A percentile compares a stretch with the other conserved stretches of the same genome.
Conservation (phyloP, 2,113 vertebrate genomes). For the Pterocles gutturalis region DNA sequence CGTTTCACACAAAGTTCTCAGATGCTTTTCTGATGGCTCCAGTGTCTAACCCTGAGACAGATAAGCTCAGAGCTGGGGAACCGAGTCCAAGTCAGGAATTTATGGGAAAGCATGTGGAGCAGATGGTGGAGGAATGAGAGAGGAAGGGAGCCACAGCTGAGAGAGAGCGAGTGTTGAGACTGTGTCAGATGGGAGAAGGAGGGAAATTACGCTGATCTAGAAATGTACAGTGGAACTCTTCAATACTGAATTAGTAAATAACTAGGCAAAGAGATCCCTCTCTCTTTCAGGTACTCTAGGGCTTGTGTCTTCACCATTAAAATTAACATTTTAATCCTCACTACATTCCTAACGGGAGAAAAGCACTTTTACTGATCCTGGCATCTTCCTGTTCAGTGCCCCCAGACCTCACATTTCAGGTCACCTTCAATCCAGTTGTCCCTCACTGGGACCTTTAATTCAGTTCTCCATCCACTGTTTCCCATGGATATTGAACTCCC, state of each 20-base stretch:
- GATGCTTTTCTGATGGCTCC: constrained; percentile 48
- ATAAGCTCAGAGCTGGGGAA: constrained; percentile 37
- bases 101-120: constrained; percentile 63
- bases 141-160: constrained; percentile 67
- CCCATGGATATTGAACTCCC: neutral
- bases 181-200: constrained; percentile 68
- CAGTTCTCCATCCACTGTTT: neutral
- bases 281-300: neutral
- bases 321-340: neutral
- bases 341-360: neutral
- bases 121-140: constrained; percentile 66
- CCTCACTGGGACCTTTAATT: neutral
- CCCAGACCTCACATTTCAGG: neutral
- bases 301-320: neutral
- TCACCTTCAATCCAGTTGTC: neutral
- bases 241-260: neutral
- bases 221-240: constrained; percentile 39
- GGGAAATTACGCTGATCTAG: constrained; percentile 59
- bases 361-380: neutral
- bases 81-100: constrained; percentile 28
- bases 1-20: constrained; percentile 4
- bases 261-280: neutral
- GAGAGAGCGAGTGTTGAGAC: constrained; percentile 54
- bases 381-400: neutral
- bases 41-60: constrained; percentile 21